Base-by-base conservation (phyloP, 2,797 vertebrate species). In the Enteromius radiatus region DNA sequence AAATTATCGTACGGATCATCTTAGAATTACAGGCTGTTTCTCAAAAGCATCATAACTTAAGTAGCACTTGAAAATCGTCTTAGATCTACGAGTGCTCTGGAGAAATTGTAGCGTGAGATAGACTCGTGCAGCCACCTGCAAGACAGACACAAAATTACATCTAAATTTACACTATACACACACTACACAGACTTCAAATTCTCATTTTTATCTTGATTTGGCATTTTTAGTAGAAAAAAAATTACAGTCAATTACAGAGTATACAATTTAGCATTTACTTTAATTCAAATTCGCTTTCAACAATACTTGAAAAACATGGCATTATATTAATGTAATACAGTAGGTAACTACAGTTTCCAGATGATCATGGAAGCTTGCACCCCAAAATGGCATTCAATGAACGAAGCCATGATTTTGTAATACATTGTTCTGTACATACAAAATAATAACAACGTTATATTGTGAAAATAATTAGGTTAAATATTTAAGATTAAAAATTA, bases 31-130 rank as follows among this genome's bases (percentile, higher is more conserved):
- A 74, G 21, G 21, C 71, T 36, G 21, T 54, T 74, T 54, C 71
- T 49, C 71, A 74, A 74, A 74, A 36, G 71, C 47, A 74, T 36
- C 11, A 21, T 74, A 74, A 74, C 47, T 54, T 36, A 74, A 74
- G 71, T 36, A 36, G 47, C 33, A 74, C 71, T 74, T 54, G 21
- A 54, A 74, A 54, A 23, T 59, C 4, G 1, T 19, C n/a, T 10
- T 41, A 76, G 73, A 76, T 76, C n/a, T 56, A 59, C 0, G 33
- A 59, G 33, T 76, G 52, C 73, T 76, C 12, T 59, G 52, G 73
- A 76, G 73, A 59, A 75, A 59, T 41, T 41, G 73, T 75, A 59
- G 73, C 36, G 2, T 41, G 52, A 59, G 19, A 26, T 17, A 75
- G 33, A 75, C 23, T 65, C 21, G 5, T 38, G 59, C 56, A 54